Evolutionary conservation across 2,888 invertebrate genomes (phyloP), one percentile per base, ranked within the genome.

Genomic region (Nomada flava): DNA sequence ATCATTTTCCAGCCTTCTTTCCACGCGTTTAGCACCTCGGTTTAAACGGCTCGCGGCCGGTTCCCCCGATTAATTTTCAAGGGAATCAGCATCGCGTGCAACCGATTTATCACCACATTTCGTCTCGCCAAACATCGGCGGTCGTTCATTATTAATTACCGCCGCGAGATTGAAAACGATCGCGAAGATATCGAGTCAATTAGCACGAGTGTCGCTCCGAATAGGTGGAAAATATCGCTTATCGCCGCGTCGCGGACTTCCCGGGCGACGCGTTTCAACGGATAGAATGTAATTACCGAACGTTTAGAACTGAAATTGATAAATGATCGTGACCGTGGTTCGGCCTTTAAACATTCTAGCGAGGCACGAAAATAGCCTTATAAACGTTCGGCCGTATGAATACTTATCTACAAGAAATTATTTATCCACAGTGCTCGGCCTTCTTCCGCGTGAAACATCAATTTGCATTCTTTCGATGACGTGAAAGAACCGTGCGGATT

Each of bases 81-180:
- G 53, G 42, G 10, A 53, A 65, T 55, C 36, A 7, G 23, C 5
- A 20, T 44, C 23, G 23, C 59, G 52, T 29, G 29, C 50, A 52
- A 71, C 65, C 70, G 79, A 78, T 79, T 70, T 60, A 78, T 78
- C 70, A 53, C 36, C 42, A 44, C 23, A 36, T 50, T 47, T 60
- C 78, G 47, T 20, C 26, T 20, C 59, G 23, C 23, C 62, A 29
- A 23, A 26, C 53, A 63, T 47, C 15, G 47, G 52, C 47, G 70
- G 26, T 47, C 50, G 53, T 64, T 78, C 65, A 65, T 79, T 79
- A 70, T 79, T 79, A 79, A 79, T 79, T 60, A 52, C 15, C 36
- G 18, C 2, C 15, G n/a, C 1, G 5, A 18, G 79, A 79, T 71
- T 47, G 36, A 52, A 60, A 36, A 67, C 42, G 57, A 13, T 23